phyloP scores from a whole-genome alignment of 2,797 vertebrate species.

The Streptopelia turtur region DNA sequence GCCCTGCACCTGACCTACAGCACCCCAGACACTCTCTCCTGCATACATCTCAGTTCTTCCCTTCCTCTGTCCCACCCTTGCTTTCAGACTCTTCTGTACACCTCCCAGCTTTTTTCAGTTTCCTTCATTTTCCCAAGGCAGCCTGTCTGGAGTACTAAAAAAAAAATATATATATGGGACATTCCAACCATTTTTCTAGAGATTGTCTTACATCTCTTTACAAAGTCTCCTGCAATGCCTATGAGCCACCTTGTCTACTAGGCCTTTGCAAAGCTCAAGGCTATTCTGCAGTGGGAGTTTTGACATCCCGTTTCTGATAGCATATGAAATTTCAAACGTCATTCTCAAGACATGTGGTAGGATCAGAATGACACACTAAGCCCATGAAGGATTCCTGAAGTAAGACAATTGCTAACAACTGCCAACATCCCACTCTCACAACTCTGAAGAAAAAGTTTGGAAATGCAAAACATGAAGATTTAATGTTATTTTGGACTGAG shows the following conservation, averaged over 20 bases:
- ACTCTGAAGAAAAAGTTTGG: neutral
- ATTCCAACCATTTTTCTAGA: neutral
- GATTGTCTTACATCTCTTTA: neutral
- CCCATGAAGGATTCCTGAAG: neutral
- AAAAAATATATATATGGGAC: neutral
- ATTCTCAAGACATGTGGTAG: neutral
- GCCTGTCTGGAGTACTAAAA: neutral
- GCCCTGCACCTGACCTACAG: neutral
- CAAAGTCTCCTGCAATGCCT: neutral
- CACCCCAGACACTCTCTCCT: neutral
- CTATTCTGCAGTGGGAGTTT: neutral
- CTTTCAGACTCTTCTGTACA: neutral
- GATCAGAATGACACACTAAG: neutral
- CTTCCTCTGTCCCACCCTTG: neutral
- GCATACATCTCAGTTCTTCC: neutral
- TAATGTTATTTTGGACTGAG: neutral
- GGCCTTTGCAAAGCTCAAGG: neutral
- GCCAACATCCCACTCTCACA: too few relatives aligned
- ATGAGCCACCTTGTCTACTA: neutral
- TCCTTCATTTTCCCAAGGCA: neutral
- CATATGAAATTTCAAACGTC: neutral
- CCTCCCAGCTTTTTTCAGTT: neutral
- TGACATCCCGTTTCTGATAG: neutral
- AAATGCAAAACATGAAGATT: neutral
- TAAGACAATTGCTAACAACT: neutral